These are phyloP conservation scores for Megalopta genalis DNA, from an alignment of 1,140 invertebrate genomes.

Conservation along the genomic window DNA sequence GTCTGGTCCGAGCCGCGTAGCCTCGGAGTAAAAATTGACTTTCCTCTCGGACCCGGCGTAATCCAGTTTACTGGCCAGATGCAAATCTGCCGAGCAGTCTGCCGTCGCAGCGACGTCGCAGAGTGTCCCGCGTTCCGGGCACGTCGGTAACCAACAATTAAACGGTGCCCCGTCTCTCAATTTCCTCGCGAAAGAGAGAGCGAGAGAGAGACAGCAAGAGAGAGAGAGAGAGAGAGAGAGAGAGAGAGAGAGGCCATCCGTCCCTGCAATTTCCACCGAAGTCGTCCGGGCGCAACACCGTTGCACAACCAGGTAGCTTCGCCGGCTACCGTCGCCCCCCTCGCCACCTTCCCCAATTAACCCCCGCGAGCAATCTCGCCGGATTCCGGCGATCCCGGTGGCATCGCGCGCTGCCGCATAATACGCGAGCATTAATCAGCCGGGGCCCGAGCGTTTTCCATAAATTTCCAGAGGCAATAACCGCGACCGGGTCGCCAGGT, in stretches of 20 bases:
- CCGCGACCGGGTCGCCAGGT: constrained; percentile 23
- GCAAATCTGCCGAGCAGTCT: too few relatives aligned
- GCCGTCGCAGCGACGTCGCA: too few relatives aligned
- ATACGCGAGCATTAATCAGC: constrained; percentile 38
- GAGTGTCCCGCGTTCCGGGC: too few relatives aligned
- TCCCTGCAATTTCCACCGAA: background rate
- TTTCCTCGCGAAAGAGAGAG: too few relatives aligned
- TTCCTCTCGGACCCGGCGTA: too few relatives aligned
- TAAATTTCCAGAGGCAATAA: constrained; percentile 40
- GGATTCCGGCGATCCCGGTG: background rate
- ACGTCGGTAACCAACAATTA: background rate
- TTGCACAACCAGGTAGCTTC: background rate
- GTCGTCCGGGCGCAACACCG: background rate
- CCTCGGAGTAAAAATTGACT: too few relatives aligned
- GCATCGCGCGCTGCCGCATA: constrained; percentile 20
- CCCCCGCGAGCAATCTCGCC: background rate
- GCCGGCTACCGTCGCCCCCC: background rate
- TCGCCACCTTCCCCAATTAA: constrained; percentile 9
- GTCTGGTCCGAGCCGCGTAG: too few relatives aligned
- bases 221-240: too few relatives aligned
- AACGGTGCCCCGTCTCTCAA: background rate
- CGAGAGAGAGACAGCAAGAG: too few relatives aligned
- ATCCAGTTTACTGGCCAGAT: too few relatives aligned
- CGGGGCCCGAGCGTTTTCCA: constrained; percentile 17
- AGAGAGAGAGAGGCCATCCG: too few relatives aligned